Base-by-base conservation (phyloP, 2,797 vertebrate species). In the Danio tinwini region DNA sequence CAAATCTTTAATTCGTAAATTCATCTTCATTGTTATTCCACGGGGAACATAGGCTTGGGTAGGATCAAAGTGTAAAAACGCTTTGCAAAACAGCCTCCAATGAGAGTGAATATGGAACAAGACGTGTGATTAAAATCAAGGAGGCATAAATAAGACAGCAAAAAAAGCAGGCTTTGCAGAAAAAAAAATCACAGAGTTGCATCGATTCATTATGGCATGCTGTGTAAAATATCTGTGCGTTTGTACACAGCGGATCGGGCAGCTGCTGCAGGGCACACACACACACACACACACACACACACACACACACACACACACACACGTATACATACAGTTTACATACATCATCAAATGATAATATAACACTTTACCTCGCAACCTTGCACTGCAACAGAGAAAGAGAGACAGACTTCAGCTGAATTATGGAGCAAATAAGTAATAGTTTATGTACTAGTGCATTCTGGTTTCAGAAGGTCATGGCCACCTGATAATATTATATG, bases 121-220 rank as follows among this genome's bases (percentile, higher is more conserved):
- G 81, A 83, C 58, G 6, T 67, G 50, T 81, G 75, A 79, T 84
- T 81, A 83, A 87, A 80, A 79, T 80, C 81, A 78, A 56, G 17
- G 76, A 40, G 56, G 67, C 53, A n/a, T 75, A 78, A 83, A 78
- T 39, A 67, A 71, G 73, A 64, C 9, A 49, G 64, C 50, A 50
- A 13, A 16, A 69, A 64, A 67, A 62, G 53, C 21, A 62, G 71
- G 39, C 64, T 55, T 76, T 71, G 74, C 59, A 71, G 44, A 29
- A 72, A 29, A 72, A 29, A 45, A 49, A 72, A 39, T 39, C n/a
- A 39, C 53, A 7, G 12, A 52, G 47, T 61, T 62, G 56, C 76
- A 61, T 71, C 29, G 37, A 78, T 42, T 61, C 55, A 52, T 78
- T 71, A 61, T 5, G 17, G 29, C 17, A 4, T 44, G 62, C 69